Conservation (phyloP, 2,113 vertebrate species). For the Eulacestoma nigropectus region DNA sequence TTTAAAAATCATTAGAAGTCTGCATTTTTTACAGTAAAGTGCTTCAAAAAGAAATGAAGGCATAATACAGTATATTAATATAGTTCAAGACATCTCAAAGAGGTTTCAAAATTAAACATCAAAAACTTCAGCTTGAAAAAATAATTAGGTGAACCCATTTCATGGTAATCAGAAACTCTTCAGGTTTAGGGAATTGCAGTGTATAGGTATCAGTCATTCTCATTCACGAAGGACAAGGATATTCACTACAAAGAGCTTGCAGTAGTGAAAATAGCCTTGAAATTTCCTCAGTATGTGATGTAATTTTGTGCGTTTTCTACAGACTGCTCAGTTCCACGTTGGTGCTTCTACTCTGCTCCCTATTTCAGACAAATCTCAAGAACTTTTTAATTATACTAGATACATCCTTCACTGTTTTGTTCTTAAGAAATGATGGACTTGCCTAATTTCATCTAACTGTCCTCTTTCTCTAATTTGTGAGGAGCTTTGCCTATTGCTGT, state of each 20-base stretch:
- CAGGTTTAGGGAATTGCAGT: slow-evolving; percentile 64
- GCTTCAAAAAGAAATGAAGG: slow-evolving; percentile 68
- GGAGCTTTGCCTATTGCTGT: slow-evolving; percentile 6
- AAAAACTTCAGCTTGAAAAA: slow-evolving; percentile 70
- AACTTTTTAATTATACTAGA: slow-evolving; percentile 27
- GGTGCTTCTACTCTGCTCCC: background rate
- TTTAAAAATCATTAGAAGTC: slow-evolving; percentile 75
- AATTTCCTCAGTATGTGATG: background rate
- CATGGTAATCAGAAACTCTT: slow-evolving; percentile 62
- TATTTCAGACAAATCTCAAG: background rate
- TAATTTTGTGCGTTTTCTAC: background rate
- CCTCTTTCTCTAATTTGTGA: slow-evolving; percentile 24
- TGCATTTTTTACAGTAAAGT: slow-evolving; percentile 74
- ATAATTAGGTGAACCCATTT: slow-evolving; percentile 73
- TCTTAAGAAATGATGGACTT: slow-evolving; percentile 14
- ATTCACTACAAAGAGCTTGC: slow-evolving; percentile 36
- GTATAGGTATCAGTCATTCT: slow-evolving; percentile 64
- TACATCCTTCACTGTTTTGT: slow-evolving; percentile 2
- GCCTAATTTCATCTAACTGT: slow-evolving; percentile 22
- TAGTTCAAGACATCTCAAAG: slow-evolving; percentile 70
- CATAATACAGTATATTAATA: slow-evolving; percentile 68
- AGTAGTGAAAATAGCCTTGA: slow-evolving; percentile 48
- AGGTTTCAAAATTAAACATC: slow-evolving; percentile 75
- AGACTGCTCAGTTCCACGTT: background rate
- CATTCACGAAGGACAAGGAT: slow-evolving; percentile 59